phyloP scores from a whole-genome alignment of 2,888 invertebrate genomes.

The Agonopterix subpropinquella region DNA sequence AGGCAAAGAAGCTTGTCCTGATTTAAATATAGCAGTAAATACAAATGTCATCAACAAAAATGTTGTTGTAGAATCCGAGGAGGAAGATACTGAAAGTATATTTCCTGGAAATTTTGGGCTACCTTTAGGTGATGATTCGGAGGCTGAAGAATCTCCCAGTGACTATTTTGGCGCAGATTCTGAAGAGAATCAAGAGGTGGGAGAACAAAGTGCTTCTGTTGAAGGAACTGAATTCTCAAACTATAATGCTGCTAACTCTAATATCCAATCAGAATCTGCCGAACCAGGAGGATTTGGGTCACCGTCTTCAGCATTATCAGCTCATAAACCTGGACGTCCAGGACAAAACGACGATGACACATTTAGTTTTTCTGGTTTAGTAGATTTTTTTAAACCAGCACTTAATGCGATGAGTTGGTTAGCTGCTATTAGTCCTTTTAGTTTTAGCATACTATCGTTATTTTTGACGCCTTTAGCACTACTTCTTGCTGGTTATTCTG shows the following conservation, averaged over 20 bases:
- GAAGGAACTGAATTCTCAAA: constrained; percentile 50
- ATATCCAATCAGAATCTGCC: constrained; percentile 31
- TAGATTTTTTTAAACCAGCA: constrained; percentile 67
- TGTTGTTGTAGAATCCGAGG: constrained; percentile 61
- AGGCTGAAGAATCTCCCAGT: constrained; percentile 31
- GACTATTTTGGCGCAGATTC: constrained; percentile 38
- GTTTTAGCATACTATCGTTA: constrained; percentile 75
- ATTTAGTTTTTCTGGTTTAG: constrained; percentile 61
- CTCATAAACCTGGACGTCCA: constrained; percentile 42
- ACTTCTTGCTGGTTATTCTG: constrained; percentile 77
- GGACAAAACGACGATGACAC: constrained; percentile 51
- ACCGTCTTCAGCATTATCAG: constrained; percentile 37
- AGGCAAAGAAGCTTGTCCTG: constrained; percentile 80
- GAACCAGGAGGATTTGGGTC: constrained; percentile 36
- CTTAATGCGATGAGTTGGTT: constrained; percentile 69
- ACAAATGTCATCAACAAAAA: constrained; percentile 80
- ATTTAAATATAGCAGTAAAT: constrained; percentile 81
- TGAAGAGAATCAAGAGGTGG: constrained; percentile 42
- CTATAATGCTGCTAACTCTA: constrained; percentile 46
- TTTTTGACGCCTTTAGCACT: constrained; percentile 78
- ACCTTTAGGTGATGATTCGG: constrained; percentile 49
- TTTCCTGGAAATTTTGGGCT: constrained; percentile 52
- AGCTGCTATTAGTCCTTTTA: constrained; percentile 74
- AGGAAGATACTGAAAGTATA: constrained; percentile 42
- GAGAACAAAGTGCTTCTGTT: constrained; percentile 49